Evolutionary conservation across 2,797 vertebrate genomes (phyloP).

Genomic region (Semaprochilodus insignis): DNA sequence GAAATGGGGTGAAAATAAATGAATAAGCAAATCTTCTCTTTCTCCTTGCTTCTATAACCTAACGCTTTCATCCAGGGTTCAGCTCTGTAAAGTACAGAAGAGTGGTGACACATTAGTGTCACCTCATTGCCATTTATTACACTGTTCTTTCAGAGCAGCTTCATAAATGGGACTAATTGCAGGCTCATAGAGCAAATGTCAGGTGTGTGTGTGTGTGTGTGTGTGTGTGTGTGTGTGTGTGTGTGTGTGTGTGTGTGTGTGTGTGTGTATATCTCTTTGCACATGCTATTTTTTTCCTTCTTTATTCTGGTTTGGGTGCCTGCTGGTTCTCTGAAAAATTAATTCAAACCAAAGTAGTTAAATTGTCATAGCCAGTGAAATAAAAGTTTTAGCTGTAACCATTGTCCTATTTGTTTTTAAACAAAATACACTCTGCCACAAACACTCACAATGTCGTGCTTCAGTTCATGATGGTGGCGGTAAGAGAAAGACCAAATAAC

Average conservation of each 20-base stretch:
- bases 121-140: slow-evolving; percentile 57
- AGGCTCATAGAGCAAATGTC: slow-evolving; percentile 47
- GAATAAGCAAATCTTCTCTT: slow-evolving; percentile 16
- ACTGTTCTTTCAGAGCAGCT: slow-evolving; percentile 41
- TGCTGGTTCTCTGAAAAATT: no score
- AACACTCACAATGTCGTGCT: no score
- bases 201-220: background rate
- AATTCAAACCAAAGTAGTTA: no score
- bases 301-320: no score
- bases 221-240: background rate
- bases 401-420: no score
- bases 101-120: slow-evolving; percentile 52
- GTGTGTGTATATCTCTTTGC: no score
- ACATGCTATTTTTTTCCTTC: no score
- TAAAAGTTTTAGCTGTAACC: no score
- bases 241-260: background rate
- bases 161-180: slow-evolving; percentile 57
- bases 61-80: slow-evolving; percentile 6
- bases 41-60: slow-evolving; percentile 16
- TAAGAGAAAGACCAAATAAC: no score
- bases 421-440: no score
- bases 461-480: no score
- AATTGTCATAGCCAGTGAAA: no score
- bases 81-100: slow-evolving; percentile 24
- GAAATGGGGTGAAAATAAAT: background rate